Evolutionary conservation across 2,888 invertebrate genomes (phyloP), one percentile per base, ranked within the genome.

Genomic region (Caenorhabditis sulstoni): DNA sequence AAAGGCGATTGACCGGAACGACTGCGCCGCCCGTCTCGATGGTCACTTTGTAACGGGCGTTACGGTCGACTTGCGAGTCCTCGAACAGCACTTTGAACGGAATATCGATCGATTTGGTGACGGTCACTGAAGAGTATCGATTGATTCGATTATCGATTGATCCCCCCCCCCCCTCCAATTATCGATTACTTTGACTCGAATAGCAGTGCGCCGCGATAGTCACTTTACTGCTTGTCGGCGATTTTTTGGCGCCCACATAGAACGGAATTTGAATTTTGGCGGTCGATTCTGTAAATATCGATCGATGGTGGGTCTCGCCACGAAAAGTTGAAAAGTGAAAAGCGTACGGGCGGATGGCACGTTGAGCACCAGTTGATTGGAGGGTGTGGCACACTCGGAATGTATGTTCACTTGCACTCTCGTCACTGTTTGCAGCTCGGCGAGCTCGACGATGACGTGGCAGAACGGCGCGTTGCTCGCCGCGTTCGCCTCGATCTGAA

Each of bases 401-500:
- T 8, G 3, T 0, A 79, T 39, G 41, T 74, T 74, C 1, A 79
- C 22, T 8, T 79, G 79, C n/a, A 79, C 47, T 59, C 65, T 74
- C 3, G 58, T 20, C 22, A 64, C 29, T 29, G 29, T 29, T 29
- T 59, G 39, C 3, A 73, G 53, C 39, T 64, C 67, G 3, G 65
- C 47, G 22, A 79, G 57, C 11, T 66, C 53, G 9, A 78, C 44
- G 11, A 29, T 16, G 0, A 78, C n/a, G 7, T 29, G 65, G n/a
- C 66, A 78, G 37, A 55, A 79, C 12, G 73, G 73, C 2, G 68
- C 73, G 64, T 73, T 64, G 50, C 20, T 64, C 0, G 61, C 67
- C 8, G 78, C 78, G 50, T 78, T 78, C n/a, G 62, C 58, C 14
- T 71, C 78, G 29, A 78, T 62, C 77, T 77, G 29, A 29, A 29